These are phyloP conservation scores for Mungos mungo DNA, from an alignment of 2,113 vertebrate species.

Conservation along the genomic window DNA sequence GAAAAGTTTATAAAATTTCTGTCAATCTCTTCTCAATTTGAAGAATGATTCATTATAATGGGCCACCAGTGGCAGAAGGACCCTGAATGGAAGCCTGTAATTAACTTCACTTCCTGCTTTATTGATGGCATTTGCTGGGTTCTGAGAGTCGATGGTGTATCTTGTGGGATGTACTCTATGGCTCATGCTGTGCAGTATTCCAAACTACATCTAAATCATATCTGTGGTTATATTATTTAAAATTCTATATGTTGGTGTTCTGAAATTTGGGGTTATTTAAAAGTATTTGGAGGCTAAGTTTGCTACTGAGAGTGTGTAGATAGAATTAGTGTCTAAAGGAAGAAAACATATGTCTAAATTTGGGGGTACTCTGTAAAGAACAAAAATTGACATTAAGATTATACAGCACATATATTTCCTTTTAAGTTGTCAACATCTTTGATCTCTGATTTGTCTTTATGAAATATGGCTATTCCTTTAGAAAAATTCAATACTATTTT, in stretches of 20 bases:
- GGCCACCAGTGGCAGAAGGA: constrained; percentile 75
- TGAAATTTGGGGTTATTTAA: neutral
- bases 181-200: constrained; percentile 61
- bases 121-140: constrained; percentile 83
- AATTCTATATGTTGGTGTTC: neutral
- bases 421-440: neutral
- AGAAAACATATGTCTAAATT: neutral
- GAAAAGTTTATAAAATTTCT: constrained; percentile 86
- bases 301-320: neutral
- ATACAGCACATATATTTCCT: neutral
- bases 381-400: neutral
- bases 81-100: constrained; percentile 82
- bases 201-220: constrained; percentile 36
- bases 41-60: constrained; percentile 85
- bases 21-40: constrained; percentile 83
- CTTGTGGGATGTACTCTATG: constrained; percentile 61
- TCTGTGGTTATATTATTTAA: neutral
- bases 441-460: neutral
- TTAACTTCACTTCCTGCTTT: constrained; percentile 85
- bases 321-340: neutral
- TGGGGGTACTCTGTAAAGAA: neutral
- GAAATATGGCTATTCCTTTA: neutral
- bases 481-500: neutral
- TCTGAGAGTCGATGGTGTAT: constrained; percentile 72
- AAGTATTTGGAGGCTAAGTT: neutral